Conservation (phyloP, 2,113 vertebrate species). For the Myxocyprinus asiaticus region DNA sequence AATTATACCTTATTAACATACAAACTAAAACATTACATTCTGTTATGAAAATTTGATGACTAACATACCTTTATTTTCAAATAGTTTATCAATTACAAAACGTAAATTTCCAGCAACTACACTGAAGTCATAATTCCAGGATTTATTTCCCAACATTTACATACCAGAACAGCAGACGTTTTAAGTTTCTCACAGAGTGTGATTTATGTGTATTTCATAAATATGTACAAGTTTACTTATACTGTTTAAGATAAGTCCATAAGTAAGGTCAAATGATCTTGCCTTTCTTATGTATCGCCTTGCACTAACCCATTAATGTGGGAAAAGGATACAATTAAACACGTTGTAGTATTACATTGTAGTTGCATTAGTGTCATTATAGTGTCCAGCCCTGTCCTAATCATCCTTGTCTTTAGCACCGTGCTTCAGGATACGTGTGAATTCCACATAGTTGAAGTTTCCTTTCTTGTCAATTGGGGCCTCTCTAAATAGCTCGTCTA, state of each 20-base stretch:
- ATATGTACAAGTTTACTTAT: constrained; percentile 10
- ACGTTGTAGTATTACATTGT: constrained; percentile 4
- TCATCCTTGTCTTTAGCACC: constrained; percentile 95
- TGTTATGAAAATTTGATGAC: not conserved
- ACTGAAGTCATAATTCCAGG: constrained; percentile 13
- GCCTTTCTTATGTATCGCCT: not conserved
- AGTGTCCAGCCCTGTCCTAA: constrained; percentile 61
- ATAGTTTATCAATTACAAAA: constrained; percentile 15
- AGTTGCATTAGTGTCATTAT: constrained; percentile 7
- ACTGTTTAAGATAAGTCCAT: constrained; percentile 1
- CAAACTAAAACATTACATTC: too few species aligned
- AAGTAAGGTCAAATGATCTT: constrained; percentile 1
- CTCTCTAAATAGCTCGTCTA: constrained; percentile 93
- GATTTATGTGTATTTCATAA: not conserved
- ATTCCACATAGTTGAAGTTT: constrained; percentile 93
- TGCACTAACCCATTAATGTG: constrained; percentile 27
- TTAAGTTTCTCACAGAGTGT: not conserved
- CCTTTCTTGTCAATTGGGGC: constrained; percentile 93
- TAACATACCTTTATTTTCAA: not conserved
- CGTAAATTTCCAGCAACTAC: not conserved
- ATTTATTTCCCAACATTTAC: constrained; percentile 57
- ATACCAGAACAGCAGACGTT: not conserved
- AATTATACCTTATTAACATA: too few species aligned
- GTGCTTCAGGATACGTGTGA: constrained; percentile 92
- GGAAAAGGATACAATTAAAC: not conserved